Evolutionary conservation across 2,113 vertebrate genomes (phyloP), one percentile per base, ranked within the genome.

Genomic region (Tiliqua scincoides): DNA sequence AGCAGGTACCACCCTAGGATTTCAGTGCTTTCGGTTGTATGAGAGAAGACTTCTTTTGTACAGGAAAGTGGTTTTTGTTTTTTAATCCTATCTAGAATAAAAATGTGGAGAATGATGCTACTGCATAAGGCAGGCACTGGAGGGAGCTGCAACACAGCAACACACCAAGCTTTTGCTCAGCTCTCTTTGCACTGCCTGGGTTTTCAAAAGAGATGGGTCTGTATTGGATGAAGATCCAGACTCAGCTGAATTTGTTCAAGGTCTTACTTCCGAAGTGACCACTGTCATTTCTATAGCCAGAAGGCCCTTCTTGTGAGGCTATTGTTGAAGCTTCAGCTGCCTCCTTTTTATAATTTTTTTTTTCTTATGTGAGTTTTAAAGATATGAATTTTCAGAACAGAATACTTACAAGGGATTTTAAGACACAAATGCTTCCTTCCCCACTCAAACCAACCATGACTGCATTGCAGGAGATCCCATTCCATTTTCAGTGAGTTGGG

Each of bases 91-190:
- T 32, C 35, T 25, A 43, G 0, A 78, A 78, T 43, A 0, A 0
- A 35, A 17, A 35, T 4, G 57, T 79, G 35, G 27, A 10, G 0
- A 0, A 75, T 6, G 73, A 10, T 82, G 89, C 68, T 88, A 83
- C 84, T 89, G 74, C 87, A 89, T 1, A 8, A 59, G 21, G 67
- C 0, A 85, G 84, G 91, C 93, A 88, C 88, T 11, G 85, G 93
- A 91, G 92, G 94, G 94, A 91, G 92, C 90, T 84, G 84, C 85
- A 89, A 70, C 75, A 87, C 48, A 35, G 12, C 17, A 15, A 0
- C 3, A 30, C 68, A 30, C 1, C 37, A 59, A 35, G 0, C 3
- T 80, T 37, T 77, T 35, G 14, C 23, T 57, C 67, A 17, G 6
- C 20, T 0, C 0, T 27, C 71, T 43, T 76, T 17, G 63, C 61